Conservation (phyloP, 2,797 vertebrate species). For the Cuniculus paca region DNA sequence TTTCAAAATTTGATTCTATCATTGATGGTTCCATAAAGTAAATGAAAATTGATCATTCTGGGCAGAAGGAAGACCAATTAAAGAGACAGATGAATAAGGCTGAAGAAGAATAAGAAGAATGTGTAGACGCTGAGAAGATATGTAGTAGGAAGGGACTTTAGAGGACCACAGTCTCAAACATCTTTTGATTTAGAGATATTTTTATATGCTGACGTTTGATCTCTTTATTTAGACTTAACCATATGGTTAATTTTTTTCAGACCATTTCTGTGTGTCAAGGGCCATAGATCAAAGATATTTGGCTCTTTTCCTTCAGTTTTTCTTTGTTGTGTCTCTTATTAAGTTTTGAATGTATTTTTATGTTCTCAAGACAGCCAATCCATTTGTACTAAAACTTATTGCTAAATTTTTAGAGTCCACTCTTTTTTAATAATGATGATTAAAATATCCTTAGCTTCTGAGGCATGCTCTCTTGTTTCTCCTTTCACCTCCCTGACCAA, state of each 20-base stretch:
- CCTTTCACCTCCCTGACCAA: neutral
- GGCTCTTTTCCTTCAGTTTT: neutral
- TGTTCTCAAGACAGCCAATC: neutral
- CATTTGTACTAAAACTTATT: neutral
- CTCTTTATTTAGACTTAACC: conserved; percentile 5
- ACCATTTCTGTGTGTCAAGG: neutral
- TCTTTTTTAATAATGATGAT: neutral
- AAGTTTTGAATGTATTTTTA: neutral
- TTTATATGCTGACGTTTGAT: conserved; percentile 26
- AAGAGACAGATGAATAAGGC: neutral
- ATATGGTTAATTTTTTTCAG: neutral
- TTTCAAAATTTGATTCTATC: conserved; percentile 45
- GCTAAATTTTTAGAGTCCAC: neutral
- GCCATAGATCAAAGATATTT: neutral
- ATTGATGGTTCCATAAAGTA: conserved; percentile 40
- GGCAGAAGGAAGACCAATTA: conserved; percentile 55
- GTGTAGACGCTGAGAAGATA: neutral
- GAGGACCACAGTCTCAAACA: neutral
- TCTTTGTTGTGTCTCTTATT: neutral
- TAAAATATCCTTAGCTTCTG: neutral
- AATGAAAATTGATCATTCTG: conserved; percentile 20
- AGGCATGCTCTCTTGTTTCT: neutral
- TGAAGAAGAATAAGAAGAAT: conserved; percentile 48
- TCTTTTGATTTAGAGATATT: neutral
- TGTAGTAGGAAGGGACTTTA: neutral